Evolutionary conservation across 2,888 invertebrate genomes (phyloP).

Genomic region (Heliconius cydno): DNA sequence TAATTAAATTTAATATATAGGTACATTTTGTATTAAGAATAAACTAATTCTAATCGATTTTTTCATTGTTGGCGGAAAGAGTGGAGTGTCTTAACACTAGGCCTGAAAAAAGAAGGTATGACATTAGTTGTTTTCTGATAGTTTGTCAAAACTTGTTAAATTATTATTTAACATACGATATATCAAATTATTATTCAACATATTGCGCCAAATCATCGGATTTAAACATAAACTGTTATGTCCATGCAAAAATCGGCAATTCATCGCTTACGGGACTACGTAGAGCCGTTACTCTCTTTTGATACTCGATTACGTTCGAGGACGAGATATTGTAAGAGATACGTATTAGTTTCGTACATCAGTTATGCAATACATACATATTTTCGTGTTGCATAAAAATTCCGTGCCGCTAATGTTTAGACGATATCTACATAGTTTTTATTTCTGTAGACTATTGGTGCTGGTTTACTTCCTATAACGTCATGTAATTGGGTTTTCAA

Average conservation of each 20-base stretch:
- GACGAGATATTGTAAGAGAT: slow-evolving; percentile 39
- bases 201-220: not conserved
- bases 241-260: slow-evolving; percentile 26
- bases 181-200: not conserved
- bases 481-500: slow-evolving; percentile 44
- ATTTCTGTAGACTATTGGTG: slow-evolving; percentile 32
- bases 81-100: not conserved
- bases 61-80: not conserved
- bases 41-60: too few species aligned
- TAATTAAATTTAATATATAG: not conserved
- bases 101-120: too few species aligned
- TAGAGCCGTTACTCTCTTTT: not conserved
- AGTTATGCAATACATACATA: slow-evolving; percentile 50
- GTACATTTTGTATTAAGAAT: too few species aligned
- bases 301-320: slow-evolving; percentile 30
- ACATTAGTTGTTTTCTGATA: too few species aligned
- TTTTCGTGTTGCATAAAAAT: slow-evolving; percentile 62
- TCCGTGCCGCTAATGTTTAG: slow-evolving; percentile 54
- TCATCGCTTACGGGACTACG: slow-evolving; percentile 40
- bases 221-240: slow-evolving; percentile 28
- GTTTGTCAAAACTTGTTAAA: too few species aligned
- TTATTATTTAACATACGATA: not conserved
- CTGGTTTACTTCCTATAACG: slow-evolving; percentile 54
- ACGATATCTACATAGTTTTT: slow-evolving; percentile 19
- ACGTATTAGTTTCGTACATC: slow-evolving; percentile 45